Evolutionary conservation across 2,797 vertebrate genomes (phyloP), one percentile per base, ranked within the genome.

Genomic region (Pseudopleuronectes americanus): DNA sequence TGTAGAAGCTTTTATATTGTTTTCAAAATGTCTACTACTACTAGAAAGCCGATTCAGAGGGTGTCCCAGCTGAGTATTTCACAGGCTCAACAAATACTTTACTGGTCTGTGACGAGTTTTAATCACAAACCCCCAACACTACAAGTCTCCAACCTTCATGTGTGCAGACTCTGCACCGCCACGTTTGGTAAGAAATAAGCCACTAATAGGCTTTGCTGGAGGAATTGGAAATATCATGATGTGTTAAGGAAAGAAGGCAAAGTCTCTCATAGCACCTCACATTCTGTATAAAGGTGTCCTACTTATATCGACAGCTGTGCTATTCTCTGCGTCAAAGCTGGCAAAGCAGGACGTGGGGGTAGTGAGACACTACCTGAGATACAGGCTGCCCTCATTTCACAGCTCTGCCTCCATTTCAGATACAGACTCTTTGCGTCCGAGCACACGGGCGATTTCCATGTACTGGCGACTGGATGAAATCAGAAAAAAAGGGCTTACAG

Each of bases 221-320:
- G 58, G 9, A 43, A 28, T 14, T 31, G 17, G 74, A 61, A 71
- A 80, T 31, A 43, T 68, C 72, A 67, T 41, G 26, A 64, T 53
- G 60, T 71, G 60, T 45, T 38, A 63, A 80, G 56, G n/a, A 77
- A 82, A 80, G 69, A 82, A 80, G 69, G 53, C 71, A 80, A 82
- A 73, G 60, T 60, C 68, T 79, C 66, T 31, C 31, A 57, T 43
- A 69, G 68, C 74, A 76, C 65, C 68, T 76, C 58, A 68, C 66
- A 73, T 71, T 60, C 65, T 57, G 36, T 52, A 60, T 47, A 68
- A 79, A 57, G 33, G 36, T 77, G 71, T 80, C 76, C 72, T 60
- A 81, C 58, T 68, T 80, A 26, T 55, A 63, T 64, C 12, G 38
- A 68, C 71, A 60, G 77, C 60, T 62, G 75, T 51, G 64, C 72